These are phyloP conservation scores for Salticus scenicus DNA, from an alignment of 2,888 invertebrate species.

Conservation along the genomic window DNA sequence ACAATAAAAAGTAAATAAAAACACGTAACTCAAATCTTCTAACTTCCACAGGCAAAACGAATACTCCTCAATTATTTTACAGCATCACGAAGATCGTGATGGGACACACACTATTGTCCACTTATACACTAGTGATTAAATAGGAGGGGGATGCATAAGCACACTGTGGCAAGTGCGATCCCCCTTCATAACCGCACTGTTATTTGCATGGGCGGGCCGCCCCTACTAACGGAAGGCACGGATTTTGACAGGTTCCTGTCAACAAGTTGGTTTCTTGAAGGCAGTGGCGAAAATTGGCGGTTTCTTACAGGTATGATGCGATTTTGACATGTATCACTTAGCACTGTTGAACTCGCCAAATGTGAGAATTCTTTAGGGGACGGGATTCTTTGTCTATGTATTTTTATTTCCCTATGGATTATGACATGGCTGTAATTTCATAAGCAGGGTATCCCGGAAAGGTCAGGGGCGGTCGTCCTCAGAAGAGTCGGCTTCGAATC, in stretches of 20 bases:
- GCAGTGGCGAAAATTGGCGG: constrained; percentile 56
- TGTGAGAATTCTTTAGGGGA: constrained; percentile 19
- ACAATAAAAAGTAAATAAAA: constrained; percentile 10
- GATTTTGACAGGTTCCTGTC: constrained; percentile 58
- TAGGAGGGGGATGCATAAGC: background rate
- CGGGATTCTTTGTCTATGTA: background rate
- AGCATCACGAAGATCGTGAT: constrained; percentile 59
- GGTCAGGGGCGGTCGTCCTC: constrained; percentile 16
- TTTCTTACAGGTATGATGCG: constrained; percentile 37
- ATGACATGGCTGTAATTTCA: constrained; percentile 44
- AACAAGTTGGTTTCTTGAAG: constrained; percentile 18
- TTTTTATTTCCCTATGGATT: background rate
- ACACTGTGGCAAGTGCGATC: background rate
- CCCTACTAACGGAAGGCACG: constrained; percentile 49
- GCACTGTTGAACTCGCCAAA: constrained; percentile 37
- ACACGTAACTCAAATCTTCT: constrained; percentile 26
- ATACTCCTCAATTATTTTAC: constrained; percentile 49
- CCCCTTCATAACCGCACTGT: constrained; percentile 24
- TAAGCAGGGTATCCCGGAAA: constrained; percentile 7
- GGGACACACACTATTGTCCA: constrained; percentile 58
- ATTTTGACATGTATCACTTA: constrained; percentile 63
- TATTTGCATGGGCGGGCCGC: constrained; percentile 64
- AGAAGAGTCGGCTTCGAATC: background rate
- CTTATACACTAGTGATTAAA: constrained; percentile 53
- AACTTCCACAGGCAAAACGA: constrained; percentile 29